Evolutionary conservation across 2,113 vertebrate species (phyloP), one percentile per base, ranked within the genome.

Genomic region (Chionodraco myersi): DNA sequence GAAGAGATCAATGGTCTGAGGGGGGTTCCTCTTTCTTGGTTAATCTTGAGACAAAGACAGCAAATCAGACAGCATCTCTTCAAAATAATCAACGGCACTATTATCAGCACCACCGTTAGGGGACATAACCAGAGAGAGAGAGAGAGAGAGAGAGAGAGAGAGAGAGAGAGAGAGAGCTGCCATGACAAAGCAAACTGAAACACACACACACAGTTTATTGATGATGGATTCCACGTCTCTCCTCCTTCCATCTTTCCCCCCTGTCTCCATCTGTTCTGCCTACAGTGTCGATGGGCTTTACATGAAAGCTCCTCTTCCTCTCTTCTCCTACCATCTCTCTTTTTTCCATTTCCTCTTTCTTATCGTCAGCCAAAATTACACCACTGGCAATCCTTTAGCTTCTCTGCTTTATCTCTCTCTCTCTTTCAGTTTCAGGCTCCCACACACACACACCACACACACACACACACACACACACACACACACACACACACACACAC

Each of bases 301-400:
- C 84, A 72, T 85, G 71, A 86, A 91, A 90, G 69, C 80, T 77
- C 58, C 75, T 86, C 75, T 77, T 88, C 64, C 57, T 71, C 81
- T 84, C 45, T 63, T 76, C 51, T 80, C 48, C 48, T 14, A 59
- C 54, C 47, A 65, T 67, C 36, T 62, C 53, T 47, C 52, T 48
- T 8, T 77, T 81, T 41, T 8, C n/a, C n/a, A 44, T 84, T 76
- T 77, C 16, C 56, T 72, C 36, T 61, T 72, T 63, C 30, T 79
- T 36, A 75, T 86, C 45, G 0, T 26, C 23, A 51, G 73, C 79
- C 88, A 87, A 74, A 76, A 77, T 79, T 52, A 71, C 65, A 68
- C 62, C 65, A 68, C 62, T 53, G 83, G 69, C 72, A 83, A 72
- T 57, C 57, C 66, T 65, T 72, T 49, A n/a, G 49, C 68, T 54